phyloP scores from a whole-genome alignment of 1,140 invertebrate genomes.

The Tetramorium simillimum region DNA sequence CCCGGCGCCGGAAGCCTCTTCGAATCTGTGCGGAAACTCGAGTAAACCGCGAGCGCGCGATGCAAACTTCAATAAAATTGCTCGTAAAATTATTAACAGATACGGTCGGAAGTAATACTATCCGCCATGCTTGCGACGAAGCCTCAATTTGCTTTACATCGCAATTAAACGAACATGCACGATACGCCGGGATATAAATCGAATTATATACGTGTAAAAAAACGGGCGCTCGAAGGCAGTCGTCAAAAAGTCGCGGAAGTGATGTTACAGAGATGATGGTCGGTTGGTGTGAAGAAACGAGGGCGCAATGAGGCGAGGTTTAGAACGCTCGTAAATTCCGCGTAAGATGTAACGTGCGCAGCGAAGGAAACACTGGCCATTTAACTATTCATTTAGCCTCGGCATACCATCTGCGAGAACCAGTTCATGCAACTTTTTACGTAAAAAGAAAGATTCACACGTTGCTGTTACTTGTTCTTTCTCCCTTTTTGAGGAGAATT shows the following conservation, averaged over 20 bases:
- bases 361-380: background rate
- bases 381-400: constrained; percentile 33
- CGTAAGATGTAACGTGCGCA: background rate
- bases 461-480: background rate
- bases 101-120: constrained; percentile 14
- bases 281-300: background rate
- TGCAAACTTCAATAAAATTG: constrained; percentile 36
- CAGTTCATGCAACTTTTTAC: background rate
- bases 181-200: background rate
- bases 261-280: background rate
- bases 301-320: background rate
- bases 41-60: background rate
- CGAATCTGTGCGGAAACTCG: constrained; percentile 37
- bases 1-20: background rate
- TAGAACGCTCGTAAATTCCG: background rate
- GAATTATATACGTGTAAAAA: constrained; percentile 11
- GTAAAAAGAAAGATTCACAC: background rate
- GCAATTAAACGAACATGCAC: constrained; percentile 31
- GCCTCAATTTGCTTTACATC: constrained; percentile 31
- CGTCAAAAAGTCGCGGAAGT: constrained; percentile 1
- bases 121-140: background rate
- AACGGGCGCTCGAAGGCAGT: background rate
- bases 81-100: constrained; percentile 55
- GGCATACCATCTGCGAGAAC: background rate
- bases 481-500: background rate